Base-by-base conservation (phyloP, 1,140 invertebrate species). In the Glomeris maerens region DNA sequence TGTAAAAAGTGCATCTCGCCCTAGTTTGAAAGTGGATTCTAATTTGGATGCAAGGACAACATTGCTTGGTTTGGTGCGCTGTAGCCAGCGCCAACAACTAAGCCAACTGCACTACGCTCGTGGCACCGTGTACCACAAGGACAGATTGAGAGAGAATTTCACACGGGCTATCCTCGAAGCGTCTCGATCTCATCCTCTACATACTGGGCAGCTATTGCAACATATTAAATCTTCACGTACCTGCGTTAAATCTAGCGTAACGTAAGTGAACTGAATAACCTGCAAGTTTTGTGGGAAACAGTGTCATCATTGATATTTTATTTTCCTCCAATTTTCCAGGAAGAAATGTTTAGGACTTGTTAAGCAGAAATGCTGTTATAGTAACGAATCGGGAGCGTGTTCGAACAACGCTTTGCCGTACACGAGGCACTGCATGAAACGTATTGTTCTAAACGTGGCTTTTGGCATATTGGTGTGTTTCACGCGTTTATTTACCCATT, bases 381-480 rank as follows among this genome's bases (percentile, higher is more conserved):
- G 60, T 45, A 59, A 63, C 53, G 61, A 65, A 39, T 54, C 66
- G 26, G 47, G 54, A 14, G 55, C 58, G 21, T 86, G 83, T 64
- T 66, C 63, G 5, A 73, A 75, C 47, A 62, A 67, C 1, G 80
- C 80, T n/a, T 63, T 93, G 57, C 85, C 88, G 0, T 87, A 82
- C 60, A 78, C 81, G 0, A 78, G 82, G 22, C 82, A 90, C 61
- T 93, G 89, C 64, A 68, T 80, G 17, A 70, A 78, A 49, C 90
- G 67, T 70, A 69, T 68, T 66, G 64, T 67, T 68, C 55, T 27
- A 2, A 38, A 2, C 2, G 25, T 25, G 25, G 31, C 17, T 13
- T 10, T 10, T 36, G 31, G 31, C 17, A 17, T 17, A 10, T 17
- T 36, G 17, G 10, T 17, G 10, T 13, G 17, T 36, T 36, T 36